Evolutionary conservation across 2,888 invertebrate species (phyloP).

Genomic region (Drosophila tripunctata): DNA sequence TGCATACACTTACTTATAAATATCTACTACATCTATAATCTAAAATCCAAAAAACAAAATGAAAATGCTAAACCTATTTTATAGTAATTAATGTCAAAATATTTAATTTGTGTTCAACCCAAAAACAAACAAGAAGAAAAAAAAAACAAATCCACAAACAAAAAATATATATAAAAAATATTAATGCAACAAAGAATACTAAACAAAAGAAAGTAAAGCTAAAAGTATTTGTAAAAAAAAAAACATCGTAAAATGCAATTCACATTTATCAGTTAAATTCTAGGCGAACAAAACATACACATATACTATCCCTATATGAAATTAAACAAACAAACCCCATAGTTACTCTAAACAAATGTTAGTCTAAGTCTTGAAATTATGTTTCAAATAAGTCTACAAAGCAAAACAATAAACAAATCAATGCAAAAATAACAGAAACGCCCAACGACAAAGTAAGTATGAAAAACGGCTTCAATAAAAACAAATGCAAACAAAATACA

Average conservation of each 20-base stretch:
- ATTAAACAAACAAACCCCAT: slow-evolving; percentile 38
- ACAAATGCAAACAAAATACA: slow-evolving; percentile 7
- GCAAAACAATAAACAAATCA: slow-evolving; percentile 46
- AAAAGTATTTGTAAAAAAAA: slow-evolving; percentile 51
- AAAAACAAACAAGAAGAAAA: slow-evolving; percentile 23
- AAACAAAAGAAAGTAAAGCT: slow-evolving; percentile 31
- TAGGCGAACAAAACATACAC: slow-evolving; percentile 47
- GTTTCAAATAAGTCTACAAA: slow-evolving; percentile 54
- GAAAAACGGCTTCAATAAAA: slow-evolving; percentile 47
- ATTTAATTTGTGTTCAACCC: slow-evolving; percentile 55
- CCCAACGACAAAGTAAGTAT: slow-evolving; percentile 74
- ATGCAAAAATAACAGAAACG: slow-evolving; percentile 39
- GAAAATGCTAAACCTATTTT: slow-evolving; percentile 51
- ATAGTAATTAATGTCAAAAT: slow-evolving; percentile 50
- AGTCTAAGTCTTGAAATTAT: slow-evolving; percentile 70
- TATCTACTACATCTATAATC: slow-evolving; percentile 42
- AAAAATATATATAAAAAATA: slow-evolving; percentile 35
- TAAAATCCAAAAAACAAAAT: slow-evolving; percentile 45
- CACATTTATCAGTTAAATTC: slow-evolving; percentile 32
- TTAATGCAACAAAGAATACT: slow-evolving; percentile 38
- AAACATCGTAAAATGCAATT: slow-evolving; percentile 47
- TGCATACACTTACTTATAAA: slow-evolving; percentile 59
- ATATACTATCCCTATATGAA: slow-evolving; percentile 27
- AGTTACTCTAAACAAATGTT: slow-evolving; percentile 66
- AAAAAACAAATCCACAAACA: slow-evolving; percentile 40